A percentile compares a stretch with the other conserved stretches of the same genome.
Conservation (phyloP, 2,113 vertebrate species). For the Bolborhynchus lineola region DNA sequence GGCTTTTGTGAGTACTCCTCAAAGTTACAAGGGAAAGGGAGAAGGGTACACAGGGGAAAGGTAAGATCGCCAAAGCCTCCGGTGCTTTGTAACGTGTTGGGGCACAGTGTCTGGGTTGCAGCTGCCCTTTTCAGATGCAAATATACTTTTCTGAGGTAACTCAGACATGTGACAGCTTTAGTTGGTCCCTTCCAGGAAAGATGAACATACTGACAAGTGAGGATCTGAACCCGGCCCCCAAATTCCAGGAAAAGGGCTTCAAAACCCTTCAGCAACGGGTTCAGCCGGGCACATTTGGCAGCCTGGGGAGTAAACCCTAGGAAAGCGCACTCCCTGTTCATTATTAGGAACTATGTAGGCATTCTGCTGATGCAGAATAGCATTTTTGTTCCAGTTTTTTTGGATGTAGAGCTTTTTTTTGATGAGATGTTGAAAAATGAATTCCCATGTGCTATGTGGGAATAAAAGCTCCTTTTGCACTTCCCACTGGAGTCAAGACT, state of each 20-base stretch:
- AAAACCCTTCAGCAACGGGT: not conserved
- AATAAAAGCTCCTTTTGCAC: constrained; percentile 19
- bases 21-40: not conserved
- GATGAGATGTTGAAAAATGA: not conserved
- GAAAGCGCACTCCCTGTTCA: not conserved
- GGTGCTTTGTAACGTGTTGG: not conserved
- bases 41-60: not conserved
- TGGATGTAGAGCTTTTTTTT: not conserved
- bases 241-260: not conserved
- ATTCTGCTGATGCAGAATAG: not conserved
- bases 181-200: not conserved
- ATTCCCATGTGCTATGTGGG: constrained; percentile 36
- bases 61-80: not conserved
- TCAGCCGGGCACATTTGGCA: not conserved
- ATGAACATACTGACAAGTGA: not conserved
- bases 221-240: accelerated
- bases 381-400: not conserved
- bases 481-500: not conserved
- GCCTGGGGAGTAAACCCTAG: not conserved
- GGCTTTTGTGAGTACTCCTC: not conserved
- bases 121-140: not conserved
- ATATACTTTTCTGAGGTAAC: not conserved
- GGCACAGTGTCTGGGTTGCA: not conserved
- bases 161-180: not conserved
- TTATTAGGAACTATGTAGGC: not conserved